Evolutionary conservation across 2,888 invertebrate genomes (phyloP), one percentile per base, ranked within the genome.

Genomic region (Mythimna impura): DNA sequence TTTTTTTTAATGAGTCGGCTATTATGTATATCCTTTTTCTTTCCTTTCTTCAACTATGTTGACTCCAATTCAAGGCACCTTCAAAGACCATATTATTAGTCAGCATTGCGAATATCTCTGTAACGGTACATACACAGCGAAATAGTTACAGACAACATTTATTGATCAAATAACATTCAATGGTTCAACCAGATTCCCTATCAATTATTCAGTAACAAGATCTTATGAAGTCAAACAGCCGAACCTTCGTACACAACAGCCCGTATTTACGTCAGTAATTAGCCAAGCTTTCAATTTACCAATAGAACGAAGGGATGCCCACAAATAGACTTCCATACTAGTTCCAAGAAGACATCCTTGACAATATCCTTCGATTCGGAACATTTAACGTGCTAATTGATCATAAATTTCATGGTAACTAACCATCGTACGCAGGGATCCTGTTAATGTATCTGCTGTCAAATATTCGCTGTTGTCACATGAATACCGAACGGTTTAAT

Each of bases 361-460:
- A 61, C 65, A 68, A 66, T 68, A 70, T 64, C 81, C 67, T 81
- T 78, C 66, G 58, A 76, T 77, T 73, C 55, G 30, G 71, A 65
- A 78, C 78, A 78, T 76, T 82, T 66, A 43, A 74, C 60, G 66
- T 34, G 30, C 52, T 82, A 80, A 80, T 78, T 80, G 77, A 60
- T 80, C 67, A 71, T 82, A 85, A 81, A 81, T 80, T 83, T 78
- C 73, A 73, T 79, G 65, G 74, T 78, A 76, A 81, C 79, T 79
- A 81, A 80, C 80, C 75, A 71, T 81, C 77, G 76, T 76, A 76
- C 85, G 62, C 72, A 75, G 43, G 52, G 34, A 52, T 71, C 76
- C 74, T 80, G 75, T 83, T 76, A 80, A 76, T 82, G 63, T 70
- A 72, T 71, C 57, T 50, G 40, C 65, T 64, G 43, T 60, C 67